A percentile compares a stretch with the other conserved stretches of the same genome.
Evolutionary conservation across 2,797 vertebrate species (phyloP).

Genomic region (Ceyx erithaca): DNA sequence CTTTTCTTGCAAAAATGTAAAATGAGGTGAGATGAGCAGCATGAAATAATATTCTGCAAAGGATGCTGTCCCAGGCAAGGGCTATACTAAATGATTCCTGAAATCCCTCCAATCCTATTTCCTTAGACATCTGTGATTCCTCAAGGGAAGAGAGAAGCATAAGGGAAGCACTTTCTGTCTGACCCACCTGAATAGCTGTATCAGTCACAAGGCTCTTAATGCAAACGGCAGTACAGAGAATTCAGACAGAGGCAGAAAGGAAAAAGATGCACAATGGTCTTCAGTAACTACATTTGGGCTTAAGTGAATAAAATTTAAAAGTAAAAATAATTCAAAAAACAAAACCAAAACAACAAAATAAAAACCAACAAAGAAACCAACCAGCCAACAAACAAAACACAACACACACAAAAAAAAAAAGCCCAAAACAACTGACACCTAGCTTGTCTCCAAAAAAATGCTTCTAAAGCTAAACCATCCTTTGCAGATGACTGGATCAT

Average conservation of each 20-base stretch:
- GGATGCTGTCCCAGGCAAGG: background rate
- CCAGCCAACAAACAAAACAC: too few relatives aligned
- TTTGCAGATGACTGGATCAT: constrained; percentile 39
- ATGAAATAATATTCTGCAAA: background rate
- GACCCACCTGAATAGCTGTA: constrained; percentile 4
- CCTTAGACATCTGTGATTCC: constrained; percentile 11
- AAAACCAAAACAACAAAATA: too few relatives aligned
- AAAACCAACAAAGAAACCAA: too few relatives aligned
- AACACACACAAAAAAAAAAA: too few relatives aligned
- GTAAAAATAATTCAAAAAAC: too few relatives aligned
- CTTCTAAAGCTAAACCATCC: background rate
- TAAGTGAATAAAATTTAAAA: background rate
- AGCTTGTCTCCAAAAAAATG: background rate
- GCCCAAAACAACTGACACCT: background rate
- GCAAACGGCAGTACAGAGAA: background rate
- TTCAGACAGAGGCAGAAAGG: background rate
- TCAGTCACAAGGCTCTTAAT: background rate
- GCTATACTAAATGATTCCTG: background rate
- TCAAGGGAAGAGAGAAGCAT: background rate
- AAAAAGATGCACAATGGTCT: background rate
- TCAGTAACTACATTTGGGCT: background rate
- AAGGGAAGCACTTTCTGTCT: constrained; percentile 13
- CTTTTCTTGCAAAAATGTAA: background rate
- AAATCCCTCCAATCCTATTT: constrained; percentile 28
- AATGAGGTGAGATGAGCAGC: background rate